A percentile compares a stretch with the other conserved stretches of the same genome.
Evolutionary conservation across 2,113 vertebrate genomes (phyloP).

Genomic region (Catagonus wagneri): DNA sequence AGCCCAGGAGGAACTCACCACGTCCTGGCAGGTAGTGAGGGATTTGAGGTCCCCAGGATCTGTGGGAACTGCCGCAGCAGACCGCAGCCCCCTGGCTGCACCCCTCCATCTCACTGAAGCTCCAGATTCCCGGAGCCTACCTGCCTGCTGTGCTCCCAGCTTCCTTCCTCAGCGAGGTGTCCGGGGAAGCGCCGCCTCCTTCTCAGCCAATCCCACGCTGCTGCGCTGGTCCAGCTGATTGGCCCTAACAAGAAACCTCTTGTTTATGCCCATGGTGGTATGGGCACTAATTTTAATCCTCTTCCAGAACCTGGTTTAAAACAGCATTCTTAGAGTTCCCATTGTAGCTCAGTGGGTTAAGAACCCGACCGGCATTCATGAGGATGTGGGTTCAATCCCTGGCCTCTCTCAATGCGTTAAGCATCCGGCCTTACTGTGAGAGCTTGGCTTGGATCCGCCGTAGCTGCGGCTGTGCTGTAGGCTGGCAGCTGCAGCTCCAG

Average conservation of each 20-base stretch:
- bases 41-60: neutral
- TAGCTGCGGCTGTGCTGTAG: too few relatives aligned
- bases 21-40: neutral
- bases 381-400: too few relatives aligned
- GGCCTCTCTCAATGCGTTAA: too few relatives aligned
- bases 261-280: neutral
- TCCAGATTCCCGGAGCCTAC: too few relatives aligned
- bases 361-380: too few relatives aligned
- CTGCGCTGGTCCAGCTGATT: accelerated
- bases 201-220: neutral
- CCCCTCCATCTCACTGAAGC: neutral
- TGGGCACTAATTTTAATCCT: neutral
- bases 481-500: too few relatives aligned
- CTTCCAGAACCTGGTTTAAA: neutral
- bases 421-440: too few relatives aligned
- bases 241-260: neutral
- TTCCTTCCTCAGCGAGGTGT: neutral
- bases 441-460: too few relatives aligned
- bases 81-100: too few relatives aligned
- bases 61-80: neutral
- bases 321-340: too few relatives aligned
- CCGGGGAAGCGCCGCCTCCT: neutral
- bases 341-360: too few relatives aligned
- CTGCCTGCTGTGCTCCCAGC: neutral
- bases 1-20: neutral